Evolutionary conservation across 1,140 invertebrate species (phyloP), one percentile per base, ranked within the genome.

Genomic region (Heliconius himera): DNA sequence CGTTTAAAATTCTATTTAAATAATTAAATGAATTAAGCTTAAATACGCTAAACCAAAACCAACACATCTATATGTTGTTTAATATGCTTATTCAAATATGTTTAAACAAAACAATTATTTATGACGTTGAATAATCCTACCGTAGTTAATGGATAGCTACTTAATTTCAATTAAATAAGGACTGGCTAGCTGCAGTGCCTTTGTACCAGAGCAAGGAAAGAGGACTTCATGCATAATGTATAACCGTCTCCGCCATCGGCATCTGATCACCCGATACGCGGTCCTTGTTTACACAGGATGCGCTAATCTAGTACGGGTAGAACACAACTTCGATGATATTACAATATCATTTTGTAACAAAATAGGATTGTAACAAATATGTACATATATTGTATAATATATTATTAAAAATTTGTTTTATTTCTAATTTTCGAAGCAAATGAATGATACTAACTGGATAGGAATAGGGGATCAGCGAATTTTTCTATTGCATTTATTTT

Each of bases 181-280:
- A 49, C 18, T 74, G 38, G 72, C 20, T 51, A 51, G 71, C 77
- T 56, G 41, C 78, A 51, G 78, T 79, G 26, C 29, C 78, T 78
- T 74, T 49, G 73, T 74, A 54, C 46, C 66, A 74, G 74, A 79
- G 60, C 74, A 66, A 79, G 73, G 60, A 60, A 51, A 74, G 78
- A 79, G 73, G n/a, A 74, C 1, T 71, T 91, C 83, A 92, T 92
- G 87, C 87, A 92, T 92, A 87, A 92, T 91, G 89, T 87, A 92
- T 89, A 71, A 80, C 77, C 78, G 78, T 78, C 82, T 81, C 76
- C 83, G 84, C 78, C 80, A 86, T 83, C 77, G 84, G 83, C 80
- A 85, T 83, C 77, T 84, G 83, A 91, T 89, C 85, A 84, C 75
- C 79, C 85, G 87, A 90, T 89, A 87, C 85, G 83, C 80, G 81